These are phyloP conservation scores for Dromococcyx pavoninus DNA, from an alignment of 2,797 vertebrate genomes.

Conservation along the genomic window DNA sequence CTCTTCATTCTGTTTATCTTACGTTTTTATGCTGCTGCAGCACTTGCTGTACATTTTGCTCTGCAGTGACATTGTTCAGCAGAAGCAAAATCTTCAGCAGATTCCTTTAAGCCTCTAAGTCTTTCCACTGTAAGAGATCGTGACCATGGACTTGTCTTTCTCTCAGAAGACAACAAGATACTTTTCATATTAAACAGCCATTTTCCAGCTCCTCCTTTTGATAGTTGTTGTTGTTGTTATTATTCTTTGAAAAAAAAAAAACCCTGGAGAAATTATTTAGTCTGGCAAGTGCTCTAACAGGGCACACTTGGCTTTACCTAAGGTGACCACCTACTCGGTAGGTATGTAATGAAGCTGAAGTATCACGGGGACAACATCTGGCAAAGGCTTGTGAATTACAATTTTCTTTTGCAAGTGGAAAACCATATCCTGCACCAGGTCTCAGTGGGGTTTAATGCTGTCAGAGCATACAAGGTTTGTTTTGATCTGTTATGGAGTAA, in stretches of 20 bases:
- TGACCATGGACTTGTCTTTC: not conserved
- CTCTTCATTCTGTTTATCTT: not conserved
- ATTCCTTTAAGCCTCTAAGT: not conserved
- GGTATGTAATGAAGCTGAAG: slow-evolving; percentile 66
- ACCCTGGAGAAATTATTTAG: not conserved
- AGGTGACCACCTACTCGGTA: slow-evolving; percentile 71
- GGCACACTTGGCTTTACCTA: slow-evolving; percentile 48
- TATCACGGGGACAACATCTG: slow-evolving; percentile 74
- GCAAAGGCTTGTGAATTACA: slow-evolving; percentile 77
- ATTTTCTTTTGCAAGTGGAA: slow-evolving; percentile 81
- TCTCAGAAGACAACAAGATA: not conserved
- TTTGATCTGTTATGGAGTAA: slow-evolving; percentile 79
- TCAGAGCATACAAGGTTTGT: slow-evolving; percentile 77
- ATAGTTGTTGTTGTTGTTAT: not conserved
- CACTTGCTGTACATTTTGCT: accelerated
- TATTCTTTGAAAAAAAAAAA: not conserved
- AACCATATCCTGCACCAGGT: slow-evolving; percentile 78
- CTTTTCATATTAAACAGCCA: not conserved
- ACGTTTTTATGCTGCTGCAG: not conserved
- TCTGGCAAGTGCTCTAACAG: slow-evolving; percentile 17
- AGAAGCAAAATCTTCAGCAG: not conserved
- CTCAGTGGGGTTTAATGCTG: slow-evolving; percentile 76
- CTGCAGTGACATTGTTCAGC: not conserved
- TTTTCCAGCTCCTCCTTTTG: not conserved
- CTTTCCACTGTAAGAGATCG: not conserved